Evolutionary conservation across 2,113 vertebrate species (phyloP).

Genomic region (Oxyruncus cristatus): DNA sequence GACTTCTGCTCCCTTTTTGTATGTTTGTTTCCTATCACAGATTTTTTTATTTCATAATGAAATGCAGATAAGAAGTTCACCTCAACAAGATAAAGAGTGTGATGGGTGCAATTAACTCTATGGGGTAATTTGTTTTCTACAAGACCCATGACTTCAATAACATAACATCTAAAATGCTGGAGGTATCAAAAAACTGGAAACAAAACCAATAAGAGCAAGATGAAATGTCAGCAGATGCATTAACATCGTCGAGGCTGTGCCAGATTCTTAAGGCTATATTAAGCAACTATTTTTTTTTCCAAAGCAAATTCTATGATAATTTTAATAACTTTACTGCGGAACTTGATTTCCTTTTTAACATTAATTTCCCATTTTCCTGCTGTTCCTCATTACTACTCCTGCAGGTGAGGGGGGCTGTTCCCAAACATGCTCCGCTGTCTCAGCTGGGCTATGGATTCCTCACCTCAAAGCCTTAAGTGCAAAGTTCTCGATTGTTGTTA

Average conservation of each 20-base stretch:
- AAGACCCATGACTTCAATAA: constrained; percentile 59
- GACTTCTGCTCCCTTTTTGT: background rate
- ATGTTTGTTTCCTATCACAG: constrained; percentile 13
- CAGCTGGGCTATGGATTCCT: background rate
- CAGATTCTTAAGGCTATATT: constrained; percentile 61
- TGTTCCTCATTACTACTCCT: background rate
- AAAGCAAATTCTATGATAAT: constrained; percentile 54
- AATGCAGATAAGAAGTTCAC: constrained; percentile 60
- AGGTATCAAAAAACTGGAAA: constrained; percentile 64
- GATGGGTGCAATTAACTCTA: constrained; percentile 59
- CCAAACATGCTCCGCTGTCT: background rate
- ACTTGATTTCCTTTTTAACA: background rate
- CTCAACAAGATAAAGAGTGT: constrained; percentile 59
- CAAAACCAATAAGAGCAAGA: constrained; percentile 52
- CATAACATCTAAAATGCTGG: constrained; percentile 63
- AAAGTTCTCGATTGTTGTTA: background rate
- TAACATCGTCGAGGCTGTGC: constrained; percentile 40
- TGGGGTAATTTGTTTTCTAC: constrained; percentile 66
- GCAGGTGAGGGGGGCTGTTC: background rate
- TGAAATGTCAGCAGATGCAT: constrained; percentile 63
- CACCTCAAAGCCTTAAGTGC: background rate
- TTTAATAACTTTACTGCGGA: background rate
- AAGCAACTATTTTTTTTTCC: constrained; percentile 1
- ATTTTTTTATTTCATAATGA: constrained; percentile 46
- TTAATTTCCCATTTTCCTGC: background rate